Base-by-base conservation (phyloP, 2,888 invertebrate species). In the Exephanes ischioxanthus region DNA sequence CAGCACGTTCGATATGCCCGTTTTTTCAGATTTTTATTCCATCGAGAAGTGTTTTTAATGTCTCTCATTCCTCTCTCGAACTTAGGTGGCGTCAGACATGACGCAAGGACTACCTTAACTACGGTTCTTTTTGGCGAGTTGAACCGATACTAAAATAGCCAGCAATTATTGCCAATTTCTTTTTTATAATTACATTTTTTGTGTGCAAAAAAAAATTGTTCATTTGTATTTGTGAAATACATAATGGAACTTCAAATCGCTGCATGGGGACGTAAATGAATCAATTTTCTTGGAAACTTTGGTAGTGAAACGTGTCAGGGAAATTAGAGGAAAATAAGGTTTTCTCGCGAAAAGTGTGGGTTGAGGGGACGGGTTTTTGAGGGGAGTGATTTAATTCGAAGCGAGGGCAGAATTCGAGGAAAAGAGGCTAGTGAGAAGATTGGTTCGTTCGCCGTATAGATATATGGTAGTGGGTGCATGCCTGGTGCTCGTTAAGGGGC, bases 401-500 rank as follows among this genome's bases (percentile, higher is more conserved):
- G 26, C 70, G 45, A 63, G 66, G 33, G 73, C 71, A 48, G 67
- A 68, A 78, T 71, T 84, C 70, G 71, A 33, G 48, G 48, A 51
- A 75, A 61, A 70, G 76, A 67, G 61, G 53, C 79, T 80, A 14
- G 67, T 53, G 76, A 83, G 85, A 80, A 80, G 71, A 83, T 85
- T 83, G 83, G 77, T 85, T 85, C 72, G 76, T 85, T 85, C 67
- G 33, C 22, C 33, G 76, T 68, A 45, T 70, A 73, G 51, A 73
- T 72, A 53, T 58, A 79, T 68, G 55, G 72, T 72, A 19, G 72
- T 72, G 80, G 72, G 80, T 83, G 85, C 85, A 86, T 86, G 83
- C 71, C 83, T 80, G 80, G 66, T 77, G 83, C 85, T 86, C 85
- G 83, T 83, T 85, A 80, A 86, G 80, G 76, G 61, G 66, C 82